Evolutionary conservation across 2,797 vertebrate species (phyloP).

Genomic region (Limosa lapponica): DNA sequence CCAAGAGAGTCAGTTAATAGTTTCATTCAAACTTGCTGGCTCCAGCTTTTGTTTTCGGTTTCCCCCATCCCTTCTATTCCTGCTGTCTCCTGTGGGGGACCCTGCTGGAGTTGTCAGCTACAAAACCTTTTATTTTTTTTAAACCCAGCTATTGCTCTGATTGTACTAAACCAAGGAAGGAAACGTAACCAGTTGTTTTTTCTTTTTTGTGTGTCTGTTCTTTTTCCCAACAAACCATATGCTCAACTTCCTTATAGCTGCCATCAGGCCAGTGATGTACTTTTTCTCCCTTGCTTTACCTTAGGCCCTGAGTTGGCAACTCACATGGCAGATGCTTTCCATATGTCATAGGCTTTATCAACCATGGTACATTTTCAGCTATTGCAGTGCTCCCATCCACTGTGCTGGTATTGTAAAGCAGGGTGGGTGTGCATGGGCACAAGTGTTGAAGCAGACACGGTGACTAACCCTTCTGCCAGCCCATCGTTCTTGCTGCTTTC

Average conservation of each 20-base stretch:
- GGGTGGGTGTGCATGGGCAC: background rate
- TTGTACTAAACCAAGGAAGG: background rate
- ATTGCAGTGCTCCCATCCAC: background rate
- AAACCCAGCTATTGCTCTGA: background rate
- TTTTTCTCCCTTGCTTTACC: background rate
- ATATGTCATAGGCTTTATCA: background rate
- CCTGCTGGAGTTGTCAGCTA: background rate
- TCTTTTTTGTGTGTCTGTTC: background rate
- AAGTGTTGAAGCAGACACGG: background rate
- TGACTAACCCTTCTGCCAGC: background rate
- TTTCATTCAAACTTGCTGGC: constrained; percentile 6
- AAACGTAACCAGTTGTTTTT: background rate
- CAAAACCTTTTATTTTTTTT: background rate
- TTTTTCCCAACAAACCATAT: background rate
- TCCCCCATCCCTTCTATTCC: background rate
- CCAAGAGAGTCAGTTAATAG: constrained; percentile 27
- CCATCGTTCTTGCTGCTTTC: background rate
- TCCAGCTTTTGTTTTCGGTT: background rate
- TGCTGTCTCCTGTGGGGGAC: background rate
- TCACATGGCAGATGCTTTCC: background rate
- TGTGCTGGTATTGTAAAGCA: background rate
- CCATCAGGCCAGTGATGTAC: background rate
- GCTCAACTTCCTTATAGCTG: background rate
- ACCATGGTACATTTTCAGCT: background rate
- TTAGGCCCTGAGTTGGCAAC: background rate